Evolutionary conservation across 2,797 vertebrate genomes (phyloP).

Genomic region (Accipiter superciliosus): DNA sequence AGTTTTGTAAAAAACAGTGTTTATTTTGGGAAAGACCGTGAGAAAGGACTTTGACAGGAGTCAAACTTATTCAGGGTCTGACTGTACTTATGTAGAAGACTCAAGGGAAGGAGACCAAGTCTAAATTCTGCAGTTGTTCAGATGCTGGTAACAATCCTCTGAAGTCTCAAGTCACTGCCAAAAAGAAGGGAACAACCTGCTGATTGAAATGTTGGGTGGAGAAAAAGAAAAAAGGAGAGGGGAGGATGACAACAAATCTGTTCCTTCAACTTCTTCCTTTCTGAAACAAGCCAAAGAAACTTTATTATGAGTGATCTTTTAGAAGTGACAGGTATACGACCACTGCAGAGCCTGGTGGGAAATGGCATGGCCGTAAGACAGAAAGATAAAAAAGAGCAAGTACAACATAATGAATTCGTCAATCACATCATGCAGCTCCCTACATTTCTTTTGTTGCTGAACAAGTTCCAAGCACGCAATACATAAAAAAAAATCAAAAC

Average conservation of each 20-base stretch:
- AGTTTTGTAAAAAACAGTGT: background rate
- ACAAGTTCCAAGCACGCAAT: background rate
- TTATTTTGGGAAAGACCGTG: background rate
- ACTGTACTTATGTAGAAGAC: background rate
- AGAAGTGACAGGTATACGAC: background rate
- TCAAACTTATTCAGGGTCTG: background rate
- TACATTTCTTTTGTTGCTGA: background rate
- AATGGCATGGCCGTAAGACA: background rate
- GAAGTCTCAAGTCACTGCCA: background rate
- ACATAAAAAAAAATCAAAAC: background rate
- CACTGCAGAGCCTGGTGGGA: background rate
- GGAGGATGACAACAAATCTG: rapidly evolving
- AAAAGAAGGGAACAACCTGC: background rate
- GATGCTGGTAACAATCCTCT: background rate
- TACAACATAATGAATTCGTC: background rate
- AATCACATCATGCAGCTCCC: background rate
- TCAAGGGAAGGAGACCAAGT: background rate
- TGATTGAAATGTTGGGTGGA: background rate
- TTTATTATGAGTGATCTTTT: background rate
- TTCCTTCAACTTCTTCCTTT: background rate
- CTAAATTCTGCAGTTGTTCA: background rate
- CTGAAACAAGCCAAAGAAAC: background rate
- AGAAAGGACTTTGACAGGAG: background rate
- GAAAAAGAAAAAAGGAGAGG: too few species aligned
- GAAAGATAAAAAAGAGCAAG: background rate